Percentiles rank a stretch among this genome's conserved stretches.
phyloP scores from a whole-genome alignment of 2,113 vertebrate genomes.

The Zosterops pallidus region DNA sequence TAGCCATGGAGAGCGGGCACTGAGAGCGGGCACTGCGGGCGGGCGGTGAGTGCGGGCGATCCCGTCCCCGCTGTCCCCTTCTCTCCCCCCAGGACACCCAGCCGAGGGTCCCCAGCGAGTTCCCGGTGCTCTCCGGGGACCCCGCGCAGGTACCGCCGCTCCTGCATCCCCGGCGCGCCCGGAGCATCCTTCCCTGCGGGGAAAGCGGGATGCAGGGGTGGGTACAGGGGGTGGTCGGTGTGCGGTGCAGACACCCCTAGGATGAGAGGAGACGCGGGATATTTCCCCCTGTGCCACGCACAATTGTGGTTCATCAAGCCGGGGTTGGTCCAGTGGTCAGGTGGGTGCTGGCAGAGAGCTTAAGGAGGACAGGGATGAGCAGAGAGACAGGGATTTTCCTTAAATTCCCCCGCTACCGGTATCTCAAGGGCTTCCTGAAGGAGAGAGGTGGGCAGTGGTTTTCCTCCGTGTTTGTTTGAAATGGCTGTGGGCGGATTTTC shows the following conservation, averaged over 20 bases:
- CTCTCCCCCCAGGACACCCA: not conserved
- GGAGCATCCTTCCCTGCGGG: not conserved
- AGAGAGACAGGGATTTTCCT: not conserved
- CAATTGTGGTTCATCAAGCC: rapidly evolving
- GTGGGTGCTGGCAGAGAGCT: not conserved
- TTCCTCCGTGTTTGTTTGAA: not conserved
- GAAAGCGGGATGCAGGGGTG: not conserved
- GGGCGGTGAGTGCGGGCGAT: not conserved
- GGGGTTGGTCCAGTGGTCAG: not conserved
- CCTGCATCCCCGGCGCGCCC: not conserved
- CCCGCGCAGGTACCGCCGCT: not conserved
- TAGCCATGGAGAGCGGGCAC: not conserved
- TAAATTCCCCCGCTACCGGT: not conserved
- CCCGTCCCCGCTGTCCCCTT: not conserved
- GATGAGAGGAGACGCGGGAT: not conserved
- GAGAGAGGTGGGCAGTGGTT: not conserved
- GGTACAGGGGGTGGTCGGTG: not conserved
- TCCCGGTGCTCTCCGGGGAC: not conserved
- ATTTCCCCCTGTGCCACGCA: not conserved
- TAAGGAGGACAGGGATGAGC: not conserved
- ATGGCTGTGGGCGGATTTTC: not conserved
- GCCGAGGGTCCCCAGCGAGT: not conserved
- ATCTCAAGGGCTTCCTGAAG: not conserved
- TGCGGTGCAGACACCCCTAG: not conserved
- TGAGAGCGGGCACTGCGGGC: not conserved